Percentiles rank a stretch among this genome's conserved stretches.
These are phyloP conservation scores for Eupeodes corollae DNA, from an alignment of 1,140 invertebrate genomes.

Conservation along the genomic window DNA sequence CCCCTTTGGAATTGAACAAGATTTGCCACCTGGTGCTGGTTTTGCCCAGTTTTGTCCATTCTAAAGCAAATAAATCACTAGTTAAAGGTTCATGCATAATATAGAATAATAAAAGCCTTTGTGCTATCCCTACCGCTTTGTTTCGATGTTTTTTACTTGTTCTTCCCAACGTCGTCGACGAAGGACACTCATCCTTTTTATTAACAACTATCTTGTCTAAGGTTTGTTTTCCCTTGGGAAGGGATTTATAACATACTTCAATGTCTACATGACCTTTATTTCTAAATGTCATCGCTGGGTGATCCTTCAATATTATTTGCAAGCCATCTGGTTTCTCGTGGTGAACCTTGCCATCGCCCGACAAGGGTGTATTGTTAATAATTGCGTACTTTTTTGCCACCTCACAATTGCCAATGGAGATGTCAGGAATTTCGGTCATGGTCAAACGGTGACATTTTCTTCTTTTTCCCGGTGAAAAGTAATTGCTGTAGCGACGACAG, in stretches of 20 bases:
- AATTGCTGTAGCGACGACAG: slow-evolving; percentile 31
- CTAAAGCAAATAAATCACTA: neutral
- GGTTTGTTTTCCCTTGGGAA: slow-evolving; percentile 29
- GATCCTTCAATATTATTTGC: slow-evolving; percentile 38
- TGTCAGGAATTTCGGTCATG: slow-evolving; percentile 11
- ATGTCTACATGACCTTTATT: slow-evolving; percentile 41
- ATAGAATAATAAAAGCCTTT: neutral
- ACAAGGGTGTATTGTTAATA: neutral
- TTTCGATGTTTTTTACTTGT: slow-evolving; percentile 10
- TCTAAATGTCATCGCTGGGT: slow-evolving; percentile 40
- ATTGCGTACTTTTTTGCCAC: slow-evolving; percentile 10
- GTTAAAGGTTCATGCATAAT: too few species aligned
- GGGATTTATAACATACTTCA: slow-evolving; percentile 40
- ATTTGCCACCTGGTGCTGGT: slow-evolving; percentile 46
- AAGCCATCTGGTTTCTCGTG: slow-evolving; percentile 22
- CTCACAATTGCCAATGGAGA: slow-evolving; percentile 29
- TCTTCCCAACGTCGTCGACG: neutral
- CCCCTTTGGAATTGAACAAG: slow-evolving; percentile 47
- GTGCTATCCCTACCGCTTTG: neutral
- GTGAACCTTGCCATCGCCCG: slow-evolving; percentile 20
- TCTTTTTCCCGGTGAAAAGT: slow-evolving; percentile 26
- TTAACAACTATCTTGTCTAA: slow-evolving; percentile 36
- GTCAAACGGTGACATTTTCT: neutral
- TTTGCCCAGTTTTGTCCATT: slow-evolving; percentile 39
- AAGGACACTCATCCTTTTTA: slow-evolving; percentile 20